Base-by-base conservation (phyloP, 2,113 vertebrate species). In the Entosphenus tridentatus region DNA sequence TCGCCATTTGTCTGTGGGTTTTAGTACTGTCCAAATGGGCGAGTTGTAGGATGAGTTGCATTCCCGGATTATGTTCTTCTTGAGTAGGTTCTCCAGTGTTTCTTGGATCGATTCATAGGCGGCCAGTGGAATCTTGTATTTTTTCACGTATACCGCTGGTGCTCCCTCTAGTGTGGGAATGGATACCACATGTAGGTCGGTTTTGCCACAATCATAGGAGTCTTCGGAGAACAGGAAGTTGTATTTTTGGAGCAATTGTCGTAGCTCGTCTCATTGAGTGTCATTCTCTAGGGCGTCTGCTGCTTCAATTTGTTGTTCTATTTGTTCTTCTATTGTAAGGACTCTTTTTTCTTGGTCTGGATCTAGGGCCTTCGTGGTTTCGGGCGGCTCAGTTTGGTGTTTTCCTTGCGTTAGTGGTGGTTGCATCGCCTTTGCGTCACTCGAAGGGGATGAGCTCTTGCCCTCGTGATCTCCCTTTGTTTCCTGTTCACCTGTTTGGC, bases 1-100 rank as follows among this genome's bases (percentile, higher is more conserved):
- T 14, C 55, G 10, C 56, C 70, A 72, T 69, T 71, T 72, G 3
- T 56, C 69, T 10, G 54, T 67, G 10, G 71, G 69, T 67, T 70
- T 70, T 17, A 70, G 16, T 57, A 72, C 69, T 6, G 57, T 68
- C 58, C 69, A 72, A 8, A 72, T 16, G 16, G 16, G 58, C 3
- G 16, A 62, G 16, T 62, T 13, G 58, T 62, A 62, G 58, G 58
- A 3, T 3, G 16, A 62, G 58, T 13, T 62, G 58, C 58, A 62
- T 62, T 62, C 58, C 58, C 58, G 13, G 58, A 62, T 62, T 62
- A 62, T 62, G 13, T 62, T 13, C 58, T 62, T 62, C 16, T 62
- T 16, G 16, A 62, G 58, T 14, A 14, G 3, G 13, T 62, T 3
- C 13, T 62, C 16, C 3, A 62, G 13, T 2, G 16, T 62, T 13